phyloP scores from a whole-genome alignment of 2,888 invertebrate genomes.

The Poecilobothrus nobilitatus region DNA sequence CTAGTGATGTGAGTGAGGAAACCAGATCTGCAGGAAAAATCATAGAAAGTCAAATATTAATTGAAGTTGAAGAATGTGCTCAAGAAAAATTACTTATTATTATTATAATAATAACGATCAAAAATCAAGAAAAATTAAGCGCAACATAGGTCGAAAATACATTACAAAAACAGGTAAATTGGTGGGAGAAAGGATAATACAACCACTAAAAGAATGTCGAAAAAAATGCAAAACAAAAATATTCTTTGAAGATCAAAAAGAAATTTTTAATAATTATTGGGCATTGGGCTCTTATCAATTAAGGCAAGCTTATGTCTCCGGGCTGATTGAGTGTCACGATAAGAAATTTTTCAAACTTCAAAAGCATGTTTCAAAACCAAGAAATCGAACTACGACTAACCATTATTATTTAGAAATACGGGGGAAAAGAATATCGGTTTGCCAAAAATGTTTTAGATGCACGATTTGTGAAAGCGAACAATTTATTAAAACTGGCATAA shows the following conservation, averaged over 20 bases:
- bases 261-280: not conserved
- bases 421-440: slow-evolving; percentile 22
- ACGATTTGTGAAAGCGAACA: slow-evolving; percentile 22
- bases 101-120: too few species aligned
- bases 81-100: too few species aligned
- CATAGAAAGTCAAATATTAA: too few species aligned
- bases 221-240: slow-evolving; percentile 7
- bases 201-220: not conserved
- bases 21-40: too few species aligned
- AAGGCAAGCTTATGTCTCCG: slow-evolving; percentile 13
- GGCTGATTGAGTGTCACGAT: slow-evolving; percentile 17
- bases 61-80: too few species aligned
- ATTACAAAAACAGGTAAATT: not conserved
- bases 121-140: not conserved
- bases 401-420: slow-evolving; percentile 21
- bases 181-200: not conserved
- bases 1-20: too few species aligned
- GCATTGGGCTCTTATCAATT: not conserved
- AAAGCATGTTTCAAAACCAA: slow-evolving; percentile 15
- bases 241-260: not conserved
- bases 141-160: not conserved
- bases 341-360: slow-evolving; percentile 17
- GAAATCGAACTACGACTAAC: slow-evolving; percentile 18
- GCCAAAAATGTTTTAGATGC: slow-evolving; percentile 23
- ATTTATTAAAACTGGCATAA: slow-evolving; percentile 23